phyloP scores from a whole-genome alignment of 2,113 vertebrate genomes.

The Rhinolophus ferrumequinum region DNA sequence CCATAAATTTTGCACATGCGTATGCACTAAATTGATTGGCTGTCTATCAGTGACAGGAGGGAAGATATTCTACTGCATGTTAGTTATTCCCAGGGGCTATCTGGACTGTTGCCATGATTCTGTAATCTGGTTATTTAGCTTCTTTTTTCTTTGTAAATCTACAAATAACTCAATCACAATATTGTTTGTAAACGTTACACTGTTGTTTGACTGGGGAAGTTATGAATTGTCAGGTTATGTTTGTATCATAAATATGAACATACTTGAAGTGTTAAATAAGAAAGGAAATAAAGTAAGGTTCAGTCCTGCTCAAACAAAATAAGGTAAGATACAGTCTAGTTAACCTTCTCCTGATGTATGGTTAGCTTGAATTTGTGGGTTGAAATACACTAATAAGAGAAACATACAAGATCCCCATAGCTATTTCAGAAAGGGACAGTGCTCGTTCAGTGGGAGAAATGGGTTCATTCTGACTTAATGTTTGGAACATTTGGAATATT shows the following conservation, averaged over 20 bases:
- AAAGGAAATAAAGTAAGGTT: not conserved
- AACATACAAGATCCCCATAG: not conserved
- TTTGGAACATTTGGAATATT: not conserved
- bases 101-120: not conserved
- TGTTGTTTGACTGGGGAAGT: not conserved
- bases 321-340: not conserved
- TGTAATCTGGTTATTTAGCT: slow-evolving; percentile 5
- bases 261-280: not conserved
- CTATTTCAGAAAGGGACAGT: not conserved
- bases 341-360: not conserved
- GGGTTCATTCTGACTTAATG: not conserved
- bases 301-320: not conserved
- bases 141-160: slow-evolving; percentile 25
- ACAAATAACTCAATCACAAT: not conserved
- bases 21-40: rapidly evolving
- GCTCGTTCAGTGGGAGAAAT: not conserved
- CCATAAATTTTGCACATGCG: not conserved
- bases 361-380: not conserved
- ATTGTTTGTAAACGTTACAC: not conserved
- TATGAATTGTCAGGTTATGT: not conserved
- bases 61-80: not conserved
- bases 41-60: not conserved
- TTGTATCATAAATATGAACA: slow-evolving; percentile 47
- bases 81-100: not conserved
- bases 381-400: not conserved